Evolutionary conservation across 2,113 vertebrate species (phyloP).

Genomic region (Vulpes ferrilata): DNA sequence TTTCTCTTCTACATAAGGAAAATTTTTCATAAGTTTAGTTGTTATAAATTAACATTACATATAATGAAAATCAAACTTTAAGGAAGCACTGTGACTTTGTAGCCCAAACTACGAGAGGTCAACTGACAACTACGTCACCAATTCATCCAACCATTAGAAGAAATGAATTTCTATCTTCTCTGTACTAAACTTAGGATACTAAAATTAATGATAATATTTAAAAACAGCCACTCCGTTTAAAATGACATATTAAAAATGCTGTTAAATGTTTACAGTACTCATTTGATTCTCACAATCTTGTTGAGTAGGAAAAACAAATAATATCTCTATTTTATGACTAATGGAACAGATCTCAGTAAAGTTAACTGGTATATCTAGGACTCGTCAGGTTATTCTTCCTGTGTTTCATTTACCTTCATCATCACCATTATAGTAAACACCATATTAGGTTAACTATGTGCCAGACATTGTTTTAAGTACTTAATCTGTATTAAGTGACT

Average conservation of each 20-base stretch:
- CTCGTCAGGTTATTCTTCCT: background rate
- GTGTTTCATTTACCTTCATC: background rate
- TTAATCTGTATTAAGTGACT: background rate
- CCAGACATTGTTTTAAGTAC: conserved; percentile 1
- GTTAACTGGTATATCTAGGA: background rate
- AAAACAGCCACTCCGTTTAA: conserved; percentile 33
- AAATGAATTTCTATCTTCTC: conserved; percentile 13
- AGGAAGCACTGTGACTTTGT: conserved; percentile 9
- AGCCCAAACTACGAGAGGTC: background rate
- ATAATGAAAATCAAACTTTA: conserved; percentile 28
- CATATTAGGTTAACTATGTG: background rate
- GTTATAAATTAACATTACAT: background rate
- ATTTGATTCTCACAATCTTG: background rate
- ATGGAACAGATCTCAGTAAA: background rate
- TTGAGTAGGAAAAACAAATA: background rate
- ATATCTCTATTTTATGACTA: background rate
- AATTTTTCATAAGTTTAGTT: conserved; percentile 2
- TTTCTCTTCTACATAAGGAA: conserved; percentile 1
- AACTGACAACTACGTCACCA: background rate
- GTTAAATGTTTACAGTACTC: background rate
- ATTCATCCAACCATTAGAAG: background rate
- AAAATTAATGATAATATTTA: conserved; percentile 40
- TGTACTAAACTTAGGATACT: background rate
- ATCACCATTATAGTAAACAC: background rate
- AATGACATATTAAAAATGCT: background rate